These are phyloP conservation scores for Coendou prehensilis DNA, from an alignment of 2,797 vertebrate genomes.

Conservation along the genomic window DNA sequence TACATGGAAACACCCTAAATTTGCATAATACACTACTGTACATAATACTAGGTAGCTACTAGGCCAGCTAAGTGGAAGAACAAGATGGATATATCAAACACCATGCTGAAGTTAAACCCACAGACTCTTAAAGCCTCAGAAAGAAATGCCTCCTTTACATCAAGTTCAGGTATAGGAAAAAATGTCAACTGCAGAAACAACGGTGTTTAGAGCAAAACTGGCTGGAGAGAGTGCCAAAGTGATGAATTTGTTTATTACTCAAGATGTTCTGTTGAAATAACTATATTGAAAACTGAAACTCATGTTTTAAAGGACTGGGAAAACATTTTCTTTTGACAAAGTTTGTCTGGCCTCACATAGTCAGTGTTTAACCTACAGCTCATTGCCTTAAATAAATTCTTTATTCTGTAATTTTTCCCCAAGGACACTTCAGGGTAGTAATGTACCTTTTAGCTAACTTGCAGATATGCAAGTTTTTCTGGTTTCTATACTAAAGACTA, in stretches of 20 bases:
- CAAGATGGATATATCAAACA: background rate
- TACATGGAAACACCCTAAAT: background rate
- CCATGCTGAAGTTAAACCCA: background rate
- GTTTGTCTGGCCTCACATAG: slow-evolving; percentile 22
- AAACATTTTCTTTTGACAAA: slow-evolving; percentile 51
- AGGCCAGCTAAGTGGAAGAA: background rate
- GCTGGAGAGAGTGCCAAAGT: background rate
- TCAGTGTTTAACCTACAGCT: background rate
- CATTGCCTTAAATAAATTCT: slow-evolving; percentile 32
- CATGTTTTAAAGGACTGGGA: slow-evolving; percentile 39
- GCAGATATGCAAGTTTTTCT: background rate
- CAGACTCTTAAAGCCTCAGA: background rate
- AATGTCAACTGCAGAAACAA: background rate
- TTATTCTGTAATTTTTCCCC: background rate
- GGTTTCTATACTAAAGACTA: background rate
- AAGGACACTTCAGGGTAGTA: slow-evolving; percentile 15
- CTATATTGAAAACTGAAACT: slow-evolving; percentile 24
- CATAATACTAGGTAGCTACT: too few relatives aligned
- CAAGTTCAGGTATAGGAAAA: background rate
- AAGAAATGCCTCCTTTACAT: background rate
- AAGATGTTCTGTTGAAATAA: slow-evolving; percentile 40
- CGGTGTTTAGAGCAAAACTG: background rate
- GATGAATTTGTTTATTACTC: background rate
- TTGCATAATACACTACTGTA: rapidly evolving
- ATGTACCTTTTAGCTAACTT: background rate